Base-by-base conservation (phyloP, 2,113 vertebrate genomes). In the Phylloscopus trochilus region DNA sequence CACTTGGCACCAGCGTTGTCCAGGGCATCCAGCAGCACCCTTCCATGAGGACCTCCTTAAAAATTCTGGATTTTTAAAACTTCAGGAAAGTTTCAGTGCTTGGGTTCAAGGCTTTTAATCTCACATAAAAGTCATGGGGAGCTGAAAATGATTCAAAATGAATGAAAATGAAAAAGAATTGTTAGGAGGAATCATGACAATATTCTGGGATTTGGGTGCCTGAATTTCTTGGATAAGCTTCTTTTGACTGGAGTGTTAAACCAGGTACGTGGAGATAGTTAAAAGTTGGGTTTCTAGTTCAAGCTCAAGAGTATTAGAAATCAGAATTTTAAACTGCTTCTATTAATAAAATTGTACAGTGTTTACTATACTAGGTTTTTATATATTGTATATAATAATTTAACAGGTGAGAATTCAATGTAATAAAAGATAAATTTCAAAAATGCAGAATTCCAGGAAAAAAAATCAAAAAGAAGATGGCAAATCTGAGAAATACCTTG, bases 101-200 rank as follows among this genome's bases (percentile, higher is more conserved):
- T 18, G 5, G 13, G 10, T 43, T 69, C 8, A 15, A 33, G 35
- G 53, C 8, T 53, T 74, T 59, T 60, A 33, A 39, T 73, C 30
- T 35, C n/a, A 2, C 5, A 2, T 17, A 19, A 13, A 44, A 70
- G 35, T n/a, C 41, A 3, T 0, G 11, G 4, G 7, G 10, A 79
- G 30, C 21, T 58, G 24, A 67, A 49, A 28, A 31, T 10, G 2
- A 16, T 53, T 46, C 12, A 39, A 62, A 78, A 60, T 37, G 9
- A 78, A 60, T 37, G 9, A 31, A 51, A 58, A n/a, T 27, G 0
- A 2, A 11, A 70, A 55, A 9, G 35, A 35, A 30, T 3, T 4
- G 1, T 39, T 62, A 15, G 35, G 31, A 43, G 3, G 20, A 43
- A 47, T 64, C 11, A 1, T 28, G 19, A 15, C 24, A 26, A 7